These are phyloP conservation scores for Lasioglossum vierecki DNA, from an alignment of 2,888 invertebrate genomes.

Conservation along the genomic window DNA sequence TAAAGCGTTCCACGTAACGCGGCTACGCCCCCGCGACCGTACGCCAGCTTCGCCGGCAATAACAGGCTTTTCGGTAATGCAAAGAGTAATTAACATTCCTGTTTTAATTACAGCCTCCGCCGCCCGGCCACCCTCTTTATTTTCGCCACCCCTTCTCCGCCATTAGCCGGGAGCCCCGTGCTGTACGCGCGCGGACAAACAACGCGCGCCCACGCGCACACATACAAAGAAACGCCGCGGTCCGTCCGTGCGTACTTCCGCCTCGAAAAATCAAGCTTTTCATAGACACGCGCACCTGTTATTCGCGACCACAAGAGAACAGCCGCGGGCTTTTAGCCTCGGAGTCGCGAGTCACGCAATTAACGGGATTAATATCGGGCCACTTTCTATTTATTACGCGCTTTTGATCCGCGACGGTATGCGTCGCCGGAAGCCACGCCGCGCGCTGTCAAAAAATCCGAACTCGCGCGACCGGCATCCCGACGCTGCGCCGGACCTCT, in stretches of 20 bases:
- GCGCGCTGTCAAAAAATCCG: slow-evolving; percentile 32
- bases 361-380: slow-evolving; percentile 79
- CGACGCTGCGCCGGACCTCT: slow-evolving; percentile 74
- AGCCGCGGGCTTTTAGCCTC: slow-evolving; percentile 45
- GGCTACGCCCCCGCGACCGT: slow-evolving; percentile 42
- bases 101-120: slow-evolving; percentile 82
- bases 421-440: slow-evolving; percentile 24
- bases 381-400: slow-evolving; percentile 74
- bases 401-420: slow-evolving; percentile 66
- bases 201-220: neutral
- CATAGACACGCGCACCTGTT: slow-evolving; percentile 44
- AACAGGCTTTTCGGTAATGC: slow-evolving; percentile 82
- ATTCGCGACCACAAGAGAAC: slow-evolving; percentile 31
- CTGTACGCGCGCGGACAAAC: neutral
- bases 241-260: neutral
- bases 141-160: slow-evolving; percentile 76
- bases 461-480: slow-evolving; percentile 32
- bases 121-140: slow-evolving; percentile 73
- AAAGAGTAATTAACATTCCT: slow-evolving; percentile 84
- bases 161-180: slow-evolving; percentile 73
- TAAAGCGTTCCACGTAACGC: slow-evolving; percentile 52
- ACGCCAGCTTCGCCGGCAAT: slow-evolving; percentile 70
- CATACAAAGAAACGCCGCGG: neutral
- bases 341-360: slow-evolving; percentile 67
- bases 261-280: slow-evolving; percentile 51